Conservation (phyloP, 2,113 vertebrate genomes). For the Salvator merianae region DNA sequence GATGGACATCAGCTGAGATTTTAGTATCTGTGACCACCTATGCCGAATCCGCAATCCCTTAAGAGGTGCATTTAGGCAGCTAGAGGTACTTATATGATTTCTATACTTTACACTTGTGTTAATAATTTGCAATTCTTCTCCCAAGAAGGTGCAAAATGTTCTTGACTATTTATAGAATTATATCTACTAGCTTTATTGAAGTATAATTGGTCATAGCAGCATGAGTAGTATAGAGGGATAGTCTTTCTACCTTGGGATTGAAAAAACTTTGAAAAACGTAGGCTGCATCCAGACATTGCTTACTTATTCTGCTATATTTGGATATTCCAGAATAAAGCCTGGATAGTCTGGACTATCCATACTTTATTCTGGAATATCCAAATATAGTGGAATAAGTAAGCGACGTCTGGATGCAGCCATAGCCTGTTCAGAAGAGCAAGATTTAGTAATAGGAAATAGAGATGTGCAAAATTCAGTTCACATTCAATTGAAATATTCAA, state of each 20-base stretch:
- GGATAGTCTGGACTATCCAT: too few species aligned
- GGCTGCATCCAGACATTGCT: too few species aligned
- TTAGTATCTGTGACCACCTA: neutral
- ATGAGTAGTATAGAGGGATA: neutral
- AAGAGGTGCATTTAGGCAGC: neutral
- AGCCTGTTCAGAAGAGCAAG: neutral
- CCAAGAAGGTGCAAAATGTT: neutral
- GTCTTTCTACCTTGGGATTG: neutral
- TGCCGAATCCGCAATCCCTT: neutral
- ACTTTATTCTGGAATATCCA: too few species aligned
- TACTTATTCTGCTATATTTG: too few species aligned
- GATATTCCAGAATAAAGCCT: too few species aligned
- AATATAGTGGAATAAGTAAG: too few species aligned
- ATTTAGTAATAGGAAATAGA: neutral
- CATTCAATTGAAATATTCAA: too few species aligned
- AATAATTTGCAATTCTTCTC: neutral
- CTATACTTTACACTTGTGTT: neutral
- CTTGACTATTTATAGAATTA: neutral
- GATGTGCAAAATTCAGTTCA: too few species aligned
- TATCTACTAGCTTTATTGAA: neutral
- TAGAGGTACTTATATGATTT: neutral
- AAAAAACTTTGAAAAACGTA: neutral
- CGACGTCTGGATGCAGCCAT: too few species aligned
- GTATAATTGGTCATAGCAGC: neutral
- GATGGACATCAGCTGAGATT: too few species aligned